These are phyloP conservation scores for Pseudorhombus dupliciocellatus DNA, from an alignment of 2,113 vertebrate genomes.

Conservation along the genomic window DNA sequence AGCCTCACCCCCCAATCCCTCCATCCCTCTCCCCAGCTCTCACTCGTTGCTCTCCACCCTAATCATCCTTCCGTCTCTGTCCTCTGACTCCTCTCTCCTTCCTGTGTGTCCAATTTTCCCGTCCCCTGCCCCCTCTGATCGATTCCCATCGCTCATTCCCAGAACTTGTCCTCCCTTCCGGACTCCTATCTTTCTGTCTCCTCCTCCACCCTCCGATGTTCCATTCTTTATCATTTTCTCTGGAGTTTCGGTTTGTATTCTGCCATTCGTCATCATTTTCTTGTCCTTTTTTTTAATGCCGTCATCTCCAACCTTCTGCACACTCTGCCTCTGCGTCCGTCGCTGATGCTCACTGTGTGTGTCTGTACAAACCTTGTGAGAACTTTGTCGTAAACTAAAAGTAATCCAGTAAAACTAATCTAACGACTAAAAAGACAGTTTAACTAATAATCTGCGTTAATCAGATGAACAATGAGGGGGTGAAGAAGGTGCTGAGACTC, in stretches of 20 bases:
- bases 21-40: constrained; percentile 25
- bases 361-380: background rate
- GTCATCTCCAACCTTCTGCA: background rate
- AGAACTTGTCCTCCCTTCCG: constrained; percentile 56
- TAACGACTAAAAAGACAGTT: background rate
- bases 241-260: constrained; percentile 37
- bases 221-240: constrained; percentile 59
- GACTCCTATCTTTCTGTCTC: constrained; percentile 38
- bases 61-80: constrained; percentile 47
- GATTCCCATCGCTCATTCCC: constrained; percentile 58
- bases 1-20: constrained; percentile 25
- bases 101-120: constrained; percentile 20
- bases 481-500: constrained; percentile 6
- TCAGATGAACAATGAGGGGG: constrained; percentile 16
- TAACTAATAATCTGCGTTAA: constrained; percentile 13
- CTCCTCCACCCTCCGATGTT: constrained; percentile 16
- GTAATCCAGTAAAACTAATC: too few species aligned
- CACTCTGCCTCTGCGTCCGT: background rate
- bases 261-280: constrained; percentile 51
- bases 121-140: constrained; percentile 40
- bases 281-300: constrained; percentile 25
- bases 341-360: background rate
- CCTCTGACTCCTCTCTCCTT: constrained; percentile 31
- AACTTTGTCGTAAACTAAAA: too few species aligned
- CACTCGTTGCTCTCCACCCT: constrained; percentile 30